Base-by-base conservation (phyloP, 2,797 vertebrate genomes). In the Pseudochirops corinnae region DNA sequence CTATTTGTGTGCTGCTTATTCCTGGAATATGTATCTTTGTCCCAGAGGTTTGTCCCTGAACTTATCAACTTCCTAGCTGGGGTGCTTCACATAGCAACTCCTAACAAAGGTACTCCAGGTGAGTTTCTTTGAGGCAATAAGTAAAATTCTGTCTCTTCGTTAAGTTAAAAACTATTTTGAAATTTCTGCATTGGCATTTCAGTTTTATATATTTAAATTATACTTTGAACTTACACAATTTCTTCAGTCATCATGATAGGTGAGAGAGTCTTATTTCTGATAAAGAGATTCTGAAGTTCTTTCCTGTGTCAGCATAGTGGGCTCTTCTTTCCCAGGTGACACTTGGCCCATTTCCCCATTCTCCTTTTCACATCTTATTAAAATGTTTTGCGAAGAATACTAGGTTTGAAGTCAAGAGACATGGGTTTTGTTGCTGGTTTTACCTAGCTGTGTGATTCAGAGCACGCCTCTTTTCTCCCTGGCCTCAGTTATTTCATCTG, bases 41-140 rank as follows among this genome's bases (percentile, higher is more conserved):
- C 99, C 0, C 99, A 97, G 98, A 99, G 99, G 97, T 99, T 99
- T 97, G 91, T 99, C 55, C 99, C 99, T 0, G 99, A 99, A 97
- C 98, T 99, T 46, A 57, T 99, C 24, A 99, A 99, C 98, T 99
- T 99, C 97, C 99, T 99, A 62, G 94, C 99, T 33, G 99, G 99
- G 92, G 96, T 99, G 29, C 98, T 99, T 7, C 98, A 99, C 92
- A 96, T 99, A 56, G 99, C 99, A 0, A 98, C 99, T 46, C 98
- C 99, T 13, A 98, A 98, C 97, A 99, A 98, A 90, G 96, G 90
- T 4, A 93, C 96, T 74, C 97, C 90, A 26, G 98, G 99, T 99
- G 95, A 98, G 98, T 96, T 26, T 94, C 1, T 55, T 46, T 50
- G n/a, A 14, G 50, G 26, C 46, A 55, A 93, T 58, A 12, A 9